Evolutionary conservation across 2,888 invertebrate species (phyloP), one percentile per base, ranked within the genome.

Genomic region (Eupeodes luniger): DNA sequence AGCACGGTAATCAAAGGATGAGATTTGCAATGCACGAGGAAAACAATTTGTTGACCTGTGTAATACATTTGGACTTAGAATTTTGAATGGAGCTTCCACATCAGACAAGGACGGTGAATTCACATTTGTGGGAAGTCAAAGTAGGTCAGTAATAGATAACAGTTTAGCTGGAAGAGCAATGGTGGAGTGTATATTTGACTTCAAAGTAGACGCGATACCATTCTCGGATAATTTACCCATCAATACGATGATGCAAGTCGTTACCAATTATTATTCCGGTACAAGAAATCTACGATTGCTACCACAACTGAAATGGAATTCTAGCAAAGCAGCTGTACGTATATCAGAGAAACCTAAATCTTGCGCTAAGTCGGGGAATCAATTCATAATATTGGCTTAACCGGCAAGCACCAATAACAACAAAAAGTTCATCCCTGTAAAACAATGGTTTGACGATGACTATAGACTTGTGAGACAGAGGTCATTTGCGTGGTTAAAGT

Each of bases 121-220:
- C 16, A 55, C 53, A 55, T 55, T 55, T 55, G 53, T 55, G 4
- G 16, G 53, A 55, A 16, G 53, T 4, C n/a, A 55, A n/a, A 5
- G n/a, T 16, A 55, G 53, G 19, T n/a, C 53, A 16, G 53, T 55
- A 55, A 19, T 55, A 55, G 53, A 55, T 55, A 16, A 55, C 53
- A n/a, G 53, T 55, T 16, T 55, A n/a, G 19, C 16, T n/a, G 53
- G n/a, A n/a, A 16, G 7, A 16, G 53, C n/a, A n/a, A 9, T n/a
- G 53, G n/a, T 19, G n/a, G 16, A 55, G n/a, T n/a, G 7, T 55
- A 16, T 55, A n/a, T 0, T 16, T 16, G 19, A 19, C 19, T 19
- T 57, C 19, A 11, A 19, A 19, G 57, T 57, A 19, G 19, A 19
- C 11, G 11, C 57, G 19, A 19, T 19, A 27, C 19, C 19, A 19